Percentiles rank a stretch among this genome's conserved stretches.
Evolutionary conservation across 1,140 invertebrate genomes (phyloP).

Genomic region (Dendrolimus punctatus): DNA sequence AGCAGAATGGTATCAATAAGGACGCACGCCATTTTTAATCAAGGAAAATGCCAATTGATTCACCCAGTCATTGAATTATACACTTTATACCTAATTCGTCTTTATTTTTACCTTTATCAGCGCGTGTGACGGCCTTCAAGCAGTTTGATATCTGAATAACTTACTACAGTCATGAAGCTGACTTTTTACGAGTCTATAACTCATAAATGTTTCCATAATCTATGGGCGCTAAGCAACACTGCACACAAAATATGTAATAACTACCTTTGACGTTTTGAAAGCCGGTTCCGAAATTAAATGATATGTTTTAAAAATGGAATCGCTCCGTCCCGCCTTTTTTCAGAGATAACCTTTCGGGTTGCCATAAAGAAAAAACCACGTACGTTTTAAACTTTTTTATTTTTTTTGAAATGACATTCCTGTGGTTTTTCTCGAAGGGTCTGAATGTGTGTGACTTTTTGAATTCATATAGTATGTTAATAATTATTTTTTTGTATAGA

Average conservation of each 20-base stretch:
- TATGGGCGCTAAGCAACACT: conserved; percentile 47
- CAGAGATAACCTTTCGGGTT: conserved; percentile 67
- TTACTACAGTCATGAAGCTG: too few relatives aligned
- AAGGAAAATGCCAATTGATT: too few relatives aligned
- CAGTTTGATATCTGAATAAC: too few relatives aligned
- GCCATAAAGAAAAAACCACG: conserved; percentile 61
- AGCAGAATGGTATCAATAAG: too few relatives aligned
- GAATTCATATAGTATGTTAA: not conserved
- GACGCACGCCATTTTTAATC: too few relatives aligned
- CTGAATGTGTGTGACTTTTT: not conserved
- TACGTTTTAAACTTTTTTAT: conserved; percentile 66
- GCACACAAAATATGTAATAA: conserved; percentile 64
- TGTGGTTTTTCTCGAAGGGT: conserved; percentile 61
- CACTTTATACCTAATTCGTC: too few relatives aligned
- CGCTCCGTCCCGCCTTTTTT: conserved; percentile 69
- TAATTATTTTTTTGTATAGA: too few relatives aligned
- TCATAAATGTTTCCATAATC: conserved; percentile 36
- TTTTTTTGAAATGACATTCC: conserved; percentile 55
- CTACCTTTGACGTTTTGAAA: conserved; percentile 69
- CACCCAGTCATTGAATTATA: too few relatives aligned
- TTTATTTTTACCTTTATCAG: too few relatives aligned
- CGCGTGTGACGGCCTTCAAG: too few relatives aligned
- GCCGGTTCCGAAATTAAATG: conserved; percentile 70
- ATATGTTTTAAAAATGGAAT: conserved; percentile 72
- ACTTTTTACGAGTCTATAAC: conserved; percentile 6